A percentile compares a stretch with the other conserved stretches of the same genome.
Conservation (phyloP, 2,113 vertebrate genomes). For the Dipodomys merriami region DNA sequence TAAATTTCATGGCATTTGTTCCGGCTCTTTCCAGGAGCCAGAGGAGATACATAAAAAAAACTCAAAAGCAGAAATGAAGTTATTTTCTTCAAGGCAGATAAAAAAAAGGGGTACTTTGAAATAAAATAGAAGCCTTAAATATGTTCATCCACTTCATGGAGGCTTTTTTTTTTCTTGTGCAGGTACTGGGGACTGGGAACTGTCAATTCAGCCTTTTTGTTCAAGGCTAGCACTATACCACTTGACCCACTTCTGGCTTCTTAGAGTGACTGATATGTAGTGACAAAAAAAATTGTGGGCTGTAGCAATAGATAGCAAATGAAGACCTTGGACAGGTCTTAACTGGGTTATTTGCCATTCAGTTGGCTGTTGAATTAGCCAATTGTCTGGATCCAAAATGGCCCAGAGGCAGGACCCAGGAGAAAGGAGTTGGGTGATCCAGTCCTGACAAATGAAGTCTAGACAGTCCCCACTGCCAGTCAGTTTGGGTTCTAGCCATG, state of each 20-base stretch:
- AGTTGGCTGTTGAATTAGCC: neutral
- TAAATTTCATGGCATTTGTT: neutral
- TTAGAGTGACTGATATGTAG: no score
- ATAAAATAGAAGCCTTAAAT: neutral
- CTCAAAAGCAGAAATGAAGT: slow-evolving; percentile 25
- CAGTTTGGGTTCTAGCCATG: neutral
- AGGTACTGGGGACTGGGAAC: no score
- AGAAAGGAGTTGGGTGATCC: neutral
- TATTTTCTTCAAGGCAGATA: slow-evolving; percentile 5
- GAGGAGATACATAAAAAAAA: neutral
- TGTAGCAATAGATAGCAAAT: neutral
- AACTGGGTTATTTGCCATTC: neutral
- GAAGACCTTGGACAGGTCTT: neutral
- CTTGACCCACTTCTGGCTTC: no score
- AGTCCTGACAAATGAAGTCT: neutral
- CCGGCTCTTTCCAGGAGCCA: slow-evolving; percentile 23
- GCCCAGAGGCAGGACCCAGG: neutral
- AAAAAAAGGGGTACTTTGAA: slow-evolving; percentile 20
- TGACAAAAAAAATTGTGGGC: neutral
- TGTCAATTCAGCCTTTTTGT: no score
- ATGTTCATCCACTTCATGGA: neutral
- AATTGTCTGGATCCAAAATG: neutral
- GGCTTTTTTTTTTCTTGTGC: neutral
- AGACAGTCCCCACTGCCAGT: neutral
- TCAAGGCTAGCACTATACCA: no score